Percentiles rank a stretch among this genome's conserved stretches.
These are phyloP conservation scores for Acanthurus leucopareius DNA, from an alignment of 2,797 vertebrate genomes.

Conservation along the genomic window DNA sequence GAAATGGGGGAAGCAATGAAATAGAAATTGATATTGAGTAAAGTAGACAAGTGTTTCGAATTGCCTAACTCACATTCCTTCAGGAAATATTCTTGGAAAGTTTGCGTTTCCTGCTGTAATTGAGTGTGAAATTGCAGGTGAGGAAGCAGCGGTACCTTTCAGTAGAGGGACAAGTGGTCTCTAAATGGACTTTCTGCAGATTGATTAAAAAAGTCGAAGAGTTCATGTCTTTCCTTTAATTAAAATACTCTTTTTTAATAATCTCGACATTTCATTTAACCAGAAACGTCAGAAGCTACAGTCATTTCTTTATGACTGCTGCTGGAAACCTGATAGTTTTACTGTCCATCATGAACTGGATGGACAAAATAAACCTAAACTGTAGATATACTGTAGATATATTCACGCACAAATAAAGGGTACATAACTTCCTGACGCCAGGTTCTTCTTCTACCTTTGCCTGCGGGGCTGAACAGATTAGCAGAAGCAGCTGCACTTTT, in stretches of 20 bases:
- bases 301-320: slow-evolving; percentile 9
- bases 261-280: slow-evolving; percentile 4
- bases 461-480: slow-evolving; percentile 56
- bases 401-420: not conserved
- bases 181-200: slow-evolving; percentile 33
- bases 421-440: not conserved
- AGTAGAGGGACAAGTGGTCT: slow-evolving; percentile 35
- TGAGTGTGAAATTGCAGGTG: slow-evolving; percentile 76
- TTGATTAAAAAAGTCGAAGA: slow-evolving; percentile 30
- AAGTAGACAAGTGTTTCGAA: slow-evolving; percentile 55
- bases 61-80: slow-evolving; percentile 23
- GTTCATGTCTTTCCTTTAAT: slow-evolving; percentile 26
- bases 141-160: slow-evolving; percentile 42
- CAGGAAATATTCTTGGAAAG: slow-evolving; percentile 45
- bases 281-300: not conserved
- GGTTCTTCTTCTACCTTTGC: slow-evolving; percentile 25
- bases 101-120: slow-evolving; percentile 61
- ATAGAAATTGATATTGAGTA: slow-evolving; percentile 57
- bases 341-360: not conserved
- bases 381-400: not conserved
- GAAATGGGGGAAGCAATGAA: slow-evolving; percentile 24
- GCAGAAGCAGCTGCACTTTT: slow-evolving; percentile 57
- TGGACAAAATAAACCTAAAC: not conserved
- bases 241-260: slow-evolving; percentile 31
- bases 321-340: not conserved